Conservation (phyloP, 2,888 invertebrate genomes). For the Conistra vaccinii region DNA sequence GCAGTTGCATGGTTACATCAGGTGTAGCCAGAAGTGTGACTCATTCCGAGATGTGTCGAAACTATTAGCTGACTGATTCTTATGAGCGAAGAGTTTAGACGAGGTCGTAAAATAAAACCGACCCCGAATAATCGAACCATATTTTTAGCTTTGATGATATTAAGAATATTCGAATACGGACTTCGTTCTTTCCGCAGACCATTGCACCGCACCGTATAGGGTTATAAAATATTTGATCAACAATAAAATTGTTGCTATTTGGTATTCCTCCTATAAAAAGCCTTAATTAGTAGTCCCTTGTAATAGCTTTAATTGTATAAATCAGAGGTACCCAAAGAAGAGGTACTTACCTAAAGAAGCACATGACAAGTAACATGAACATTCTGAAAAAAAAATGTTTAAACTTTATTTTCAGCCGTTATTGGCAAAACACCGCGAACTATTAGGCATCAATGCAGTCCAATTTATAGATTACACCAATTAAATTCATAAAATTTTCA, state of each 20-base stretch:
- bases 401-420: too few species aligned
- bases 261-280: background rate
- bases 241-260: background rate
- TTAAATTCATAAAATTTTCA: background rate
- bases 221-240: too few species aligned
- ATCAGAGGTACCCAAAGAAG: background rate
- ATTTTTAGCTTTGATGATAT: background rate
- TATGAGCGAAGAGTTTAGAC: constrained; percentile 1
- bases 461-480: background rate
- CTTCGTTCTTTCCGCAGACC: background rate
- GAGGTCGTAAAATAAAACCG: background rate
- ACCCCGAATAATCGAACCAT: background rate
- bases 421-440: background rate
- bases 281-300: too few species aligned
- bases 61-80: constrained; percentile 24
- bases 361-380: background rate
- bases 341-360: background rate
- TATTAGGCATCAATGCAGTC: background rate
- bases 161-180: background rate
- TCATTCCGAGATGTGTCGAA: constrained; percentile 45
- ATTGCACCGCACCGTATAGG: too few species aligned
- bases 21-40: constrained; percentile 44
- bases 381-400: background rate
- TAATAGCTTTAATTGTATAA: background rate
- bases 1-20: constrained; percentile 45